A percentile compares a stretch with the other conserved stretches of the same genome.
phyloP scores from a whole-genome alignment of 1,140 invertebrate species.

The Drosophila kurseongensis region DNA sequence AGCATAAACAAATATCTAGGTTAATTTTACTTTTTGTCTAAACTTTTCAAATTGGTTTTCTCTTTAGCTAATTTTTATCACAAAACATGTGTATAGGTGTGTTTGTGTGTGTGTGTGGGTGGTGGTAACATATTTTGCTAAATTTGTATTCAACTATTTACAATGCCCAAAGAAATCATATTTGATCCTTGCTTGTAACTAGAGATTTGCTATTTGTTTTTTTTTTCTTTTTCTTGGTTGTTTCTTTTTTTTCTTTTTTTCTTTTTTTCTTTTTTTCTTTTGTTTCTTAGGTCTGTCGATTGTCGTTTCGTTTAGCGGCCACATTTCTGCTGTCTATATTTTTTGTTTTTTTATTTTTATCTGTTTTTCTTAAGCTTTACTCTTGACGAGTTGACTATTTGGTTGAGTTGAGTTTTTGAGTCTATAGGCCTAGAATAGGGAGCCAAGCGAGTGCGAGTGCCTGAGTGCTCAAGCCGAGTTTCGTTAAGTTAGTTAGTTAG shows the following conservation, averaged over 20 bases:
- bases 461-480: conserved; percentile 38
- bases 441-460: conserved; percentile 43
- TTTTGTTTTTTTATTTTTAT: not conserved
- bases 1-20: conserved; percentile 56
- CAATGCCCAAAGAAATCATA: conserved; percentile 25
- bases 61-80: conserved; percentile 41
- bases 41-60: conserved; percentile 17
- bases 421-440: conserved; percentile 32
- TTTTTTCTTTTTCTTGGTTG: not conserved
- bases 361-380: conserved; percentile 4
- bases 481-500: conserved; percentile 27
- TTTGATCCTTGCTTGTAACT: conserved; percentile 25
- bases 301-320: conserved; percentile 50
- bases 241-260: conserved; percentile 1
- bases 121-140: conserved; percentile 36
- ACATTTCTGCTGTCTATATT: conserved; percentile 16
- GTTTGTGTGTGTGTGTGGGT: conserved; percentile 14
- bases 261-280: conserved; percentile 1
- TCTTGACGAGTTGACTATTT: conserved; percentile 34
- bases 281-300: conserved; percentile 46
- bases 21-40: conserved; percentile 9
- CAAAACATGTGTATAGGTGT: conserved; percentile 33
- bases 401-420: conserved; percentile 20
- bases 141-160: conserved; percentile 30
- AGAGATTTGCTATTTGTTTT: conserved; percentile 9